Percentiles rank a stretch among this genome's conserved stretches.
Conservation (phyloP, 2,113 vertebrate species). For the Formicarius rufipectus region DNA sequence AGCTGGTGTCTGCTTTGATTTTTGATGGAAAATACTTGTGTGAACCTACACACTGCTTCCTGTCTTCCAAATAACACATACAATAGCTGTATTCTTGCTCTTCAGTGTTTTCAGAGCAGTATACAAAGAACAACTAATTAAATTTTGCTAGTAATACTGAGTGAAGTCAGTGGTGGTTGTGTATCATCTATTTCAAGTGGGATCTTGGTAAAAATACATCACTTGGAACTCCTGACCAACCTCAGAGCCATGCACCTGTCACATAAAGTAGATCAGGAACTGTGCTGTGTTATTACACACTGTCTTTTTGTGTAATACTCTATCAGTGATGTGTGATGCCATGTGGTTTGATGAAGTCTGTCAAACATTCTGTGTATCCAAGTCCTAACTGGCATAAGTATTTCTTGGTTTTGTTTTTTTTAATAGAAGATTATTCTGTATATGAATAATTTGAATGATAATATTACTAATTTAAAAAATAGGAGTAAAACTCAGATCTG, state of each 20-base stretch:
- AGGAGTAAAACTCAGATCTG: background rate
- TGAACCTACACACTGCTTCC: background rate
- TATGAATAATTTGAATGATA: background rate
- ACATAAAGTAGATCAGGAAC: background rate
- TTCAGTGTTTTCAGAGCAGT: background rate
- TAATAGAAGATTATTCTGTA: background rate
- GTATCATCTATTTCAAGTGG: background rate
- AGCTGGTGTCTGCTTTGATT: background rate
- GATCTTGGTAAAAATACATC: background rate
- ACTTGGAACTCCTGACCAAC: background rate
- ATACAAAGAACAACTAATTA: background rate
- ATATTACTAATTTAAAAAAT: background rate
- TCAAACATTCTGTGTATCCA: background rate
- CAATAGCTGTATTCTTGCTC: background rate
- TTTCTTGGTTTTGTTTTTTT: background rate
- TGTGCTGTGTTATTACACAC: background rate
- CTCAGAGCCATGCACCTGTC: slow-evolving; percentile 3
- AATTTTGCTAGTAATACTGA: background rate
- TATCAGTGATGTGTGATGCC: background rate
- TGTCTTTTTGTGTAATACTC: background rate
- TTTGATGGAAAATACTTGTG: background rate
- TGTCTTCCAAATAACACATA: background rate
- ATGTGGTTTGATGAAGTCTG: background rate
- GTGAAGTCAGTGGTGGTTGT: background rate
- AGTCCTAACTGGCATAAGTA: background rate